Evolutionary conservation across 2,888 invertebrate genomes (phyloP).

Genomic region (Opisthograptis luteolata): DNA sequence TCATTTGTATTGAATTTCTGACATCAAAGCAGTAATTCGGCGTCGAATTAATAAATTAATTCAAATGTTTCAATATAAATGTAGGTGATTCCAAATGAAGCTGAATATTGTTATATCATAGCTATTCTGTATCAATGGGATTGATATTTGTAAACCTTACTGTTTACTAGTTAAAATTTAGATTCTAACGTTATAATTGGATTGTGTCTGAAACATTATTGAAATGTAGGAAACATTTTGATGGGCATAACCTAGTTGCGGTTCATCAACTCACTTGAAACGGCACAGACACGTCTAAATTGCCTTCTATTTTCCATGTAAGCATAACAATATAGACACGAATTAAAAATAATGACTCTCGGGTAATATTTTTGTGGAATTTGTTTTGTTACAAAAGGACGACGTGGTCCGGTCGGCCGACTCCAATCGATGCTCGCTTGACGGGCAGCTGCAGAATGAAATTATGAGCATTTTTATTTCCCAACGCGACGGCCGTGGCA

Average conservation of each 20-base stretch:
- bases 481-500: constrained; percentile 49
- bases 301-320: constrained; percentile 45
- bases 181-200: background rate
- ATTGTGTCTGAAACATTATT: constrained; percentile 13
- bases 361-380: constrained; percentile 71
- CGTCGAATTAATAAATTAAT: too few relatives aligned
- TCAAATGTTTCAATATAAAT: background rate
- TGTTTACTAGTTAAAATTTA: too few relatives aligned
- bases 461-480: constrained; percentile 82
- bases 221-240: constrained; percentile 29
- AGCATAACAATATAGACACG: constrained; percentile 51
- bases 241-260: constrained; percentile 31
- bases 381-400: constrained; percentile 67
- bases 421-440: constrained; percentile 72
- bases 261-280: constrained; percentile 31
- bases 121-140: too few relatives aligned
- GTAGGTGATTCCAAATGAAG: too few relatives aligned
- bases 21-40: too few relatives aligned
- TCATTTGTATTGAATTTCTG: too few relatives aligned
- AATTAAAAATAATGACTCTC: constrained; percentile 71
- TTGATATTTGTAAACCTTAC: too few relatives aligned
- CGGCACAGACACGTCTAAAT: constrained; percentile 44
- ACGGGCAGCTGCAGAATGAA: constrained; percentile 81
- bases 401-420: constrained; percentile 52
- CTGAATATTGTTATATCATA: too few relatives aligned